A percentile compares a stretch with the other conserved stretches of the same genome.
These are phyloP conservation scores for Epinephelus fuscoguttatus DNA, from an alignment of 2,113 vertebrate genomes.

Conservation along the genomic window DNA sequence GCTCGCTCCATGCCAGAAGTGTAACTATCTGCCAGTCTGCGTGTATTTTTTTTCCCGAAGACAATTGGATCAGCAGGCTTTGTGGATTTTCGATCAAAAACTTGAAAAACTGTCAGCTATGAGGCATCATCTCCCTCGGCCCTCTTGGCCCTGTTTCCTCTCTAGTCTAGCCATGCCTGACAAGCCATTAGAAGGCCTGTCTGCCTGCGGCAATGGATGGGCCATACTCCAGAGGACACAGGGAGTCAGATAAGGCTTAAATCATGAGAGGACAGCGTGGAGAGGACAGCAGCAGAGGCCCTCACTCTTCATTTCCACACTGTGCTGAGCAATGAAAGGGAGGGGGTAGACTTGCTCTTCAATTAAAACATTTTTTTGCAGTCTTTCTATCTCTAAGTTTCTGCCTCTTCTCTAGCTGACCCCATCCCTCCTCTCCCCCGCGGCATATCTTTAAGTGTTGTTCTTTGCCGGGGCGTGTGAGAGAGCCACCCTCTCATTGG, in stretches of 20 bases:
- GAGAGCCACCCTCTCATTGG: constrained; percentile 5
- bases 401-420: neutral
- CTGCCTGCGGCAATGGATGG: constrained; percentile 62
- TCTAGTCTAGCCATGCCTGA: constrained; percentile 64
- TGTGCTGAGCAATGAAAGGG: constrained; percentile 20
- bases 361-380: constrained; percentile 13
- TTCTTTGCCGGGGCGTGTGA: constrained; percentile 5
- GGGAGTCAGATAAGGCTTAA: constrained; percentile 63
- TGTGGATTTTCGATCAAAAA: constrained; percentile 68
- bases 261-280: constrained; percentile 55
- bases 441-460: neutral
- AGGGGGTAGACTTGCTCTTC: neutral
- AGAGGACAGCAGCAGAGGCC: constrained; percentile 26
- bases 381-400: neutral
- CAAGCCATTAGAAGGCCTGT: constrained; percentile 66
- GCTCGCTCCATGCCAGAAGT: constrained; percentile 7
- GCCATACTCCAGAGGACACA: constrained; percentile 65
- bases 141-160: constrained; percentile 58
- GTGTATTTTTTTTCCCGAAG: constrained; percentile 7
- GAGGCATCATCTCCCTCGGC: constrained; percentile 64
- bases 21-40: constrained; percentile 4
- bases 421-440: neutral
- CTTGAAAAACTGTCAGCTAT: constrained; percentile 70
- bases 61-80: constrained; percentile 67
- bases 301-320: constrained; percentile 29